phyloP scores from a whole-genome alignment of 2,888 invertebrate genomes.

The Tyria jacobaeae region DNA sequence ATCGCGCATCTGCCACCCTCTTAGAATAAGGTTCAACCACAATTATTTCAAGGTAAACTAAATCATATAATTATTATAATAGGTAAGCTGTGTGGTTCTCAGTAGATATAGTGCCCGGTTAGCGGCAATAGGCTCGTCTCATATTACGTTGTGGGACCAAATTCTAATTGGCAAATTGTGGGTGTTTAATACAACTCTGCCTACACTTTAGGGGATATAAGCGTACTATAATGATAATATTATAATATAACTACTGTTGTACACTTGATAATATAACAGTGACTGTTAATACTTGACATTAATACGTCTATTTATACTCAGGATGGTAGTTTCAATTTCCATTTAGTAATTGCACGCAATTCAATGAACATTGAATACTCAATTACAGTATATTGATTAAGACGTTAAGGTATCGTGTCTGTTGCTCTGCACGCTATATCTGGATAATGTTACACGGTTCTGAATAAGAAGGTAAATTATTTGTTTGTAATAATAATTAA shows the following conservation, averaged over 20 bases:
- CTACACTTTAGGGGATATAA: too few relatives aligned
- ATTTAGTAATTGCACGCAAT: slow-evolving; percentile 37
- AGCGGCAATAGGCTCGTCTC: too few relatives aligned
- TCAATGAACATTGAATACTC: slow-evolving; percentile 21
- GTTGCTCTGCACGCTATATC: slow-evolving; percentile 25
- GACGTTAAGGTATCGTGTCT: slow-evolving; percentile 29
- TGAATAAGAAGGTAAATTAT: slow-evolving; percentile 6
- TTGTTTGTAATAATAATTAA: neutral
- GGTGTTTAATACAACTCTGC: too few relatives aligned
- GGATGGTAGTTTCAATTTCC: slow-evolving; percentile 13
- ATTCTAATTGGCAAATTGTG: too few relatives aligned
- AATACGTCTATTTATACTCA: slow-evolving; percentile 2
- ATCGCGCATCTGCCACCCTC: too few relatives aligned
- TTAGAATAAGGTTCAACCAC: too few relatives aligned
- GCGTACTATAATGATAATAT: too few relatives aligned
- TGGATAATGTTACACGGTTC: neutral
- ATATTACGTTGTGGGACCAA: too few relatives aligned
- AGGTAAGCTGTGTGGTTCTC: too few relatives aligned
- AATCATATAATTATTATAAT: neutral
- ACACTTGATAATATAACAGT: slow-evolving; percentile 6
- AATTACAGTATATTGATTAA: slow-evolving; percentile 36
- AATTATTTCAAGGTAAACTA: neutral
- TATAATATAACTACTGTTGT: neutral
- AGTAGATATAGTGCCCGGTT: too few relatives aligned
- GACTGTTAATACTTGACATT: slow-evolving; percentile 3